Percentiles rank a stretch among this genome's conserved stretches.
These are phyloP conservation scores for Ips typographus DNA, from an alignment of 1,140 invertebrate genomes.

Conservation along the genomic window DNA sequence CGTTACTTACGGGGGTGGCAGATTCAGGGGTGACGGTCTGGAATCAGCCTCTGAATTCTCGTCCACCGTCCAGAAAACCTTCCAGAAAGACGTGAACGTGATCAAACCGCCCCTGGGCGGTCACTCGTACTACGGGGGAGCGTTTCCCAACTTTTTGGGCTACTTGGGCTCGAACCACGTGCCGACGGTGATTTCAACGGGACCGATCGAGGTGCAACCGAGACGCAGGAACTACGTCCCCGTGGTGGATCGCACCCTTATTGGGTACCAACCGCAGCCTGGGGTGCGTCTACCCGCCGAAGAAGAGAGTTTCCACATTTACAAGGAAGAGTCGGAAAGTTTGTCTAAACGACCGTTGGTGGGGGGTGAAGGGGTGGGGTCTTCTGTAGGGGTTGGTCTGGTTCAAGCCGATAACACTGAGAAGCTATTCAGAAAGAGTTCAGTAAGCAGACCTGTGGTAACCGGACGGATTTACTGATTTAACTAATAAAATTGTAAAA, in stretches of 20 bases:
- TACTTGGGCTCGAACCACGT: slow-evolving; percentile 1
- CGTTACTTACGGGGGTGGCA: background rate
- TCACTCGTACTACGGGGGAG: background rate
- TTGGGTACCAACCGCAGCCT: background rate
- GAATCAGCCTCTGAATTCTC: slow-evolving; percentile 14
- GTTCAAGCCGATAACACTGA: slow-evolving; percentile 18
- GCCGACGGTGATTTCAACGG: background rate
- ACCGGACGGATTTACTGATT: slow-evolving; percentile 7
- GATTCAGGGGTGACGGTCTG: background rate
- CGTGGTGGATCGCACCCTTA: background rate
- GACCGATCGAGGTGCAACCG: slow-evolving; percentile 10
- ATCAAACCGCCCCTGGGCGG: background rate
- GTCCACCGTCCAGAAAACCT: slow-evolving; percentile 18
- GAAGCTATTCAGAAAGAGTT: slow-evolving; percentile 8
- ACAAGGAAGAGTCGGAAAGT: slow-evolving; percentile 18
- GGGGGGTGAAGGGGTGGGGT: background rate
- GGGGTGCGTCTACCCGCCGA: slow-evolving; percentile 3
- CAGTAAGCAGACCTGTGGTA: slow-evolving; percentile 12
- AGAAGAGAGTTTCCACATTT: slow-evolving; percentile 20
- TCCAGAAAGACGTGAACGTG: slow-evolving; percentile 19
- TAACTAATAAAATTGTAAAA: background rate
- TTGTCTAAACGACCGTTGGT: slow-evolving; percentile 16
- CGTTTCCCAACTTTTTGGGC: background rate
- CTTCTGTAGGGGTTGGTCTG: background rate
- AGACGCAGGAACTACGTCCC: background rate